Evolutionary conservation across 2,888 invertebrate genomes (phyloP), one percentile per base, ranked within the genome.

Genomic region (Quadriops clusia): DNA sequence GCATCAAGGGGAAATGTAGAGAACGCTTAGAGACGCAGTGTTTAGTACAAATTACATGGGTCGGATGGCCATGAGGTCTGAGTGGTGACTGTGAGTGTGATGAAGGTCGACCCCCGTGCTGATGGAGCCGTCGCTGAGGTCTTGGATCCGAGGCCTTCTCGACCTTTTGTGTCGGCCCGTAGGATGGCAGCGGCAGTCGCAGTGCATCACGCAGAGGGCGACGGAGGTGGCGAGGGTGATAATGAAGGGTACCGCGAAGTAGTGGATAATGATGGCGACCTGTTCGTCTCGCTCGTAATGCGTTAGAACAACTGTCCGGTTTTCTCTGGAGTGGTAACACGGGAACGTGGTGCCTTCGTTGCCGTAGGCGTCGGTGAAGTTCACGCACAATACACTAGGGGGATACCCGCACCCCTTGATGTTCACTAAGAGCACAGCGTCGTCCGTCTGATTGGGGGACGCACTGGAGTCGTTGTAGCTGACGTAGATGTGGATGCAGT

Each of bases 351-450:
- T 72, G 26, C 81, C 81, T 43, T 76, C 72, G 44, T 65, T 68
- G 17, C 81, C 82, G 53, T 74, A 77, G 40, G 68, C 70, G 32
- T 68, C 68, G 7, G 80, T 78, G 56, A 83, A 84, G 53, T 80
- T 79, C 42, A 72, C 70, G 60, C 84, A 84, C 48, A 77, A 72
- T 34, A 84, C 79, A 26, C 65, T 63, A 20, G 84, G 84, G 8
- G 84, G 84, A 54, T 83, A 84, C 5, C 84, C 84, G 58, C 84
- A 84, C 32, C 84, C 84, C 54, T 83, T 84, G 51, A 83, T 81
- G 60, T 84, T 84, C 30, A 83, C 81, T 53, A 78, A 69, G 26
- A 84, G 54, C 17, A 70, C 65, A 16, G 70, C 70, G 47, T 70
- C 69, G 22, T 61, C 60, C n/a, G 58, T 59, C 42, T 54, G 57